These are phyloP conservation scores for Hybognathus amarus DNA, from an alignment of 2,797 vertebrate species.

Conservation along the genomic window DNA sequence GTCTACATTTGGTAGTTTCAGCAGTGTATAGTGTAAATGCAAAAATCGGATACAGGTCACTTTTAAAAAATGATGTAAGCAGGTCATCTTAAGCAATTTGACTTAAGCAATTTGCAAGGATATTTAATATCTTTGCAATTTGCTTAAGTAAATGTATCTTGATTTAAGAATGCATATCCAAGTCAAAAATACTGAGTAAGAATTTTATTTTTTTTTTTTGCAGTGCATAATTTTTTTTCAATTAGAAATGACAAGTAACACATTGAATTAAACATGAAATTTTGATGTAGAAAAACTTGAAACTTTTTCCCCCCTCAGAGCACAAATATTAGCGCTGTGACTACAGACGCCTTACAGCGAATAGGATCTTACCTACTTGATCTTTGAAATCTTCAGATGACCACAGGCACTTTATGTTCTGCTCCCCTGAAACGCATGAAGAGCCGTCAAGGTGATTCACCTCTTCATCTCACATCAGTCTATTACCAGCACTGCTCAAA, in stretches of 20 bases:
- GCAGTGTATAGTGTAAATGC: too few species aligned
- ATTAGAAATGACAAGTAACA: neutral
- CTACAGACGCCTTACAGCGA: neutral
- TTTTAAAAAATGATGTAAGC: too few species aligned
- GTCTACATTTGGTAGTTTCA: too few species aligned
- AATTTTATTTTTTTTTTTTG: neutral
- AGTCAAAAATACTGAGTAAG: neutral
- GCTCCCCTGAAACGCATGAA: slow-evolving; percentile 86
- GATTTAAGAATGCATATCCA: neutral
- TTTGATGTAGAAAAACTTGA: neutral
- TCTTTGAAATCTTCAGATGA: slow-evolving; percentile 96
- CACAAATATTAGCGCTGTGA: neutral
- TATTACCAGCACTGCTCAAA: slow-evolving; percentile 27
- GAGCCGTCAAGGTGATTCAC: slow-evolving; percentile 36
- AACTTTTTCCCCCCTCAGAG: rapidly evolving
- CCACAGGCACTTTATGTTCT: slow-evolving; percentile 92
- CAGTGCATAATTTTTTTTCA: neutral
- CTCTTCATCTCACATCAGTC: neutral
- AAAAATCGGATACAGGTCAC: too few species aligned
- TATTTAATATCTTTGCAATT: too few species aligned
- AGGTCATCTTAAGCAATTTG: too few species aligned
- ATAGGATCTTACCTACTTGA: slow-evolving; percentile 88
- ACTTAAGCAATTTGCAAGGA: too few species aligned
- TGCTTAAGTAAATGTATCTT: neutral
- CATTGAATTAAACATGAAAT: neutral